phyloP scores from a whole-genome alignment of 2,113 vertebrate species.

The Semnornis frantzii region DNA sequence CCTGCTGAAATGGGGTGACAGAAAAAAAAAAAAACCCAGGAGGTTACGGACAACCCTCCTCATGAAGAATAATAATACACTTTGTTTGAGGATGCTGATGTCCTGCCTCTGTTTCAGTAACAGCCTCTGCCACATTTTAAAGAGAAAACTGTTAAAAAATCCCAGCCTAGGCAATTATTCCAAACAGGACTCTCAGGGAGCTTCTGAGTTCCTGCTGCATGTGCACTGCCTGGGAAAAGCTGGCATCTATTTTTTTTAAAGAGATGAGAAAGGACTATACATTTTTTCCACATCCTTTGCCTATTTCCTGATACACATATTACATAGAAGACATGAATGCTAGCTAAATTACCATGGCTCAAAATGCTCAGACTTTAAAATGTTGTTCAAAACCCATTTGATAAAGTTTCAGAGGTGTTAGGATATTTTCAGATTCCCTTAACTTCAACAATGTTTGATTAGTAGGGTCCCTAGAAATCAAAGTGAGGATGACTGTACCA shows the following conservation, averaged over 20 bases:
- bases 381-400: fast-evolving
- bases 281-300: neutral
- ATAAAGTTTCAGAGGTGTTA: neutral
- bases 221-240: neutral
- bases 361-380: neutral
- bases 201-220: neutral
- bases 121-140: neutral
- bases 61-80: neutral
- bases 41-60: slow-evolving; percentile 22
- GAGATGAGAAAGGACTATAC: neutral
- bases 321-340: neutral
- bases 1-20: slow-evolving; percentile 47
- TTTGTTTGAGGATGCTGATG: neutral
- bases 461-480: neutral
- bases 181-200: neutral
- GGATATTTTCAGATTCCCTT: neutral
- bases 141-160: neutral
- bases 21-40: neutral
- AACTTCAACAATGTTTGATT: neutral
- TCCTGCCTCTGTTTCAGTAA: neutral
- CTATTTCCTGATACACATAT: neutral
- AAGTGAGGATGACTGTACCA: neutral
- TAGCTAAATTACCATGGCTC: neutral
- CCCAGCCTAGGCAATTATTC: neutral
- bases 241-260: neutral